A percentile compares a stretch with the other conserved stretches of the same genome.
Evolutionary conservation across 2,113 vertebrate species (phyloP).

Genomic region (Gopherus flavomarginatus): DNA sequence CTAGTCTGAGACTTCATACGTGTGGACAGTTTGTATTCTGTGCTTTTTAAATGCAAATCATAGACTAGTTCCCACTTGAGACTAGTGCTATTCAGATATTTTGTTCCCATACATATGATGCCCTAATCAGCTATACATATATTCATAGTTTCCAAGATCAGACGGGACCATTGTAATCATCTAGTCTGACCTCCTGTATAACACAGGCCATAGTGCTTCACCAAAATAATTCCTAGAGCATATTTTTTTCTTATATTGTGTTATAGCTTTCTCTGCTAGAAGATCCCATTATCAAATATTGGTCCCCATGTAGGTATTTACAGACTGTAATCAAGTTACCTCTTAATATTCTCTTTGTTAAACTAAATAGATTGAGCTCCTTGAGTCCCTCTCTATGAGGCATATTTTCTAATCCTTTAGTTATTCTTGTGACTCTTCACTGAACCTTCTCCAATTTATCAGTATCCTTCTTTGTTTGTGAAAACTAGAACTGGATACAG

Average conservation of each 20-base stretch:
- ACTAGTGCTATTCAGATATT: neutral
- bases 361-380: neutral
- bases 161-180: neutral
- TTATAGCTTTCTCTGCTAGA: neutral
- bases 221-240: neutral
- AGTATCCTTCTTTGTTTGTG: neutral
- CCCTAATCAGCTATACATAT: neutral
- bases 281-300: neutral
- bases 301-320: neutral
- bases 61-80: neutral
- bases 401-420: neutral
- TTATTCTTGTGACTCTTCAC: neutral
- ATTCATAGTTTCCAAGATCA: neutral
- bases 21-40: neutral
- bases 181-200: neutral
- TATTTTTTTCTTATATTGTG: neutral
- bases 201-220: neutral
- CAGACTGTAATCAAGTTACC: neutral
- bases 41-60: neutral
- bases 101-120: neutral
- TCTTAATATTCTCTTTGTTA: neutral
- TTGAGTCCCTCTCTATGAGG: neutral
- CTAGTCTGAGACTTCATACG: neutral
- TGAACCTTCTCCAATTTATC: neutral
- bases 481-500: neutral